These are phyloP conservation scores for Arrhopalites spinosus DNA, from an alignment of 2,888 invertebrate species.

Conservation along the genomic window DNA sequence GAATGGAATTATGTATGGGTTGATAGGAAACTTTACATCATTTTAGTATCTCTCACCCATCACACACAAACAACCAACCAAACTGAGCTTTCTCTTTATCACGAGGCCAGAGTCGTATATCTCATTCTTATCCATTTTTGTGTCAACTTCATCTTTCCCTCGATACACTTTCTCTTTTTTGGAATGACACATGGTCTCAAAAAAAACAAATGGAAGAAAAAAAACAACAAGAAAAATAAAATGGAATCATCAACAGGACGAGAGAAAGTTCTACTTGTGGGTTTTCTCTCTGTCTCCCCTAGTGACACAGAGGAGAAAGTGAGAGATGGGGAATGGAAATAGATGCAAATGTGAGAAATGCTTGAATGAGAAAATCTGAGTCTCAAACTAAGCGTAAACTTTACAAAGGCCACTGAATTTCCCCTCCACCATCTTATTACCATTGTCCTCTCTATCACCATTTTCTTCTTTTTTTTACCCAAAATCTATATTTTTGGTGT, in stretches of 20 bases:
- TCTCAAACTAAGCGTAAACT: constrained; percentile 6
- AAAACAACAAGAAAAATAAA: not conserved
- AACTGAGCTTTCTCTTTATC: no score
- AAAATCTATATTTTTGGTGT: no score
- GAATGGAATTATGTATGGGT: no score
- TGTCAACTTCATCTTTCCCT: constrained; percentile 1
- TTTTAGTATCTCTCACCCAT: no score
- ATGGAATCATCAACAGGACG: no score
- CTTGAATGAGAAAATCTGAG: not conserved
- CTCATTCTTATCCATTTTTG: not conserved
- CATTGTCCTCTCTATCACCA: no score
- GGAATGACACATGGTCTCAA: not conserved
- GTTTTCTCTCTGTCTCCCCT: not conserved
- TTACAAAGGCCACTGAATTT: no score
- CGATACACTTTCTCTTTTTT: not conserved
- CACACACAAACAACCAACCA: no score
- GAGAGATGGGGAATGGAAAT: not conserved
- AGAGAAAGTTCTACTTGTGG: no score
- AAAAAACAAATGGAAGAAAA: not conserved
- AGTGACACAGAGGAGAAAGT: not conserved
- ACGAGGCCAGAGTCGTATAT: not conserved
- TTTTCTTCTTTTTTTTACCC: no score
- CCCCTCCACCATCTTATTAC: no score
- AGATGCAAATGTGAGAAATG: constrained; percentile 15
- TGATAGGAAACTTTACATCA: no score